Conservation (phyloP, 2,113 vertebrate genomes). For the Machaerirhynchus nigripectus region DNA sequence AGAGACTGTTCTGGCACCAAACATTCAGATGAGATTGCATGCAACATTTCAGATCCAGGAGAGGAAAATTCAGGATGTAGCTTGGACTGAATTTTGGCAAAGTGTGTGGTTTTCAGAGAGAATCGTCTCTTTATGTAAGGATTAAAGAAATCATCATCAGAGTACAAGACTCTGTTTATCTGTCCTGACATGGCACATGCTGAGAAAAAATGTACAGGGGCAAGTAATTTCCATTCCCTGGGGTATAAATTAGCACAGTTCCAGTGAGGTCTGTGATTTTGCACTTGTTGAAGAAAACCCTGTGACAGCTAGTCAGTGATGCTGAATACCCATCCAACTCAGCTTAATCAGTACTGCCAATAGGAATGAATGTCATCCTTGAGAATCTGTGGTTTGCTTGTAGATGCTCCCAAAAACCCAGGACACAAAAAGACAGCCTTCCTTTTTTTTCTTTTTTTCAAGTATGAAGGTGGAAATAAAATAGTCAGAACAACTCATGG, state of each 20-base stretch:
- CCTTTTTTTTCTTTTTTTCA: neutral
- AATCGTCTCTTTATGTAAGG: neutral
- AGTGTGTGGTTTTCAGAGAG: neutral
- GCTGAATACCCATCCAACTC: neutral
- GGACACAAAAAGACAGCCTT: neutral
- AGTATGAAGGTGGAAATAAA: neutral
- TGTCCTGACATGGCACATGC: neutral
- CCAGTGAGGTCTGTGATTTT: neutral
- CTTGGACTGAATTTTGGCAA: neutral
- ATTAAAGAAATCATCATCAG: neutral
- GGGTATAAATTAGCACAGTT: neutral
- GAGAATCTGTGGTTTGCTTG: neutral
- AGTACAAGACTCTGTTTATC: neutral
- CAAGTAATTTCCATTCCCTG: neutral
- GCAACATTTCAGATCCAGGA: neutral
- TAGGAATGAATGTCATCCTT: neutral
- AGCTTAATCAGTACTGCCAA: neutral
- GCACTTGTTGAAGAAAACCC: neutral
- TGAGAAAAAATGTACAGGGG: neutral
- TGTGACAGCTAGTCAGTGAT: neutral
- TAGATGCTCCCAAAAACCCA: neutral
- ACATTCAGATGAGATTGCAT: neutral
- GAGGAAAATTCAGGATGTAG: neutral
- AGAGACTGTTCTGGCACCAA: neutral
- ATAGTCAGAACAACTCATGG: neutral